Percentiles rank a stretch among this genome's conserved stretches.
Evolutionary conservation across 2,113 vertebrate genomes (phyloP).

Genomic region (Ceratotherium simum): DNA sequence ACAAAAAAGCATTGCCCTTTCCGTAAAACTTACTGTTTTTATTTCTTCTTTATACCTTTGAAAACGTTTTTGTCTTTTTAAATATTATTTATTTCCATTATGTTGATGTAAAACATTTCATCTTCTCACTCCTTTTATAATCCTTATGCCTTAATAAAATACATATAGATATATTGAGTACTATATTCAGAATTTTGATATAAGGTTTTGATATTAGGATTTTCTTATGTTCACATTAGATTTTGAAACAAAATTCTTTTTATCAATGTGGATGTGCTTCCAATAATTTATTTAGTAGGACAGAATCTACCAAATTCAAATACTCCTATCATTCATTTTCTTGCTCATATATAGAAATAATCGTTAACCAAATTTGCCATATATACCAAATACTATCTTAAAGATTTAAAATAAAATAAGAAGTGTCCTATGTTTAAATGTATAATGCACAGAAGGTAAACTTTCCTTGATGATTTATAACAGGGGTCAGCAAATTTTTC

Average conservation of each 20-base stretch:
- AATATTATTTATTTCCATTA: background rate
- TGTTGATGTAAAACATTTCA: background rate
- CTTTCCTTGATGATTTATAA: background rate
- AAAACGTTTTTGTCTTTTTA: conserved; percentile 2
- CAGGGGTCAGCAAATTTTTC: background rate
- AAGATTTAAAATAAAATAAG: conserved; percentile 22
- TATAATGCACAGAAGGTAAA: background rate
- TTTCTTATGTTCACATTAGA: background rate
- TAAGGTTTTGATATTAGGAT: background rate
- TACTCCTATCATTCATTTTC: background rate
- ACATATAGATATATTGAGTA: background rate
- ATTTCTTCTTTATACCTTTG: conserved; percentile 23
- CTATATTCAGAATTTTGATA: background rate
- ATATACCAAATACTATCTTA: background rate
- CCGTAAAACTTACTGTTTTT: background rate
- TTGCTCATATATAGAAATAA: background rate
- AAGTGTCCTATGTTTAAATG: background rate
- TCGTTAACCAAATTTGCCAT: background rate
- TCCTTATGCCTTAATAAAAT: background rate
- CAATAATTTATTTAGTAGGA: background rate
- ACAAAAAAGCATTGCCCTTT: background rate
- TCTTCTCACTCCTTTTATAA: background rate
- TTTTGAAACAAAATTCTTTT: background rate
- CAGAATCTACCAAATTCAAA: background rate
- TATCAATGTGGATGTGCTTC: background rate